phyloP scores from a whole-genome alignment of 2,113 vertebrate genomes.

The Petrocephalus microphthalmus region DNA sequence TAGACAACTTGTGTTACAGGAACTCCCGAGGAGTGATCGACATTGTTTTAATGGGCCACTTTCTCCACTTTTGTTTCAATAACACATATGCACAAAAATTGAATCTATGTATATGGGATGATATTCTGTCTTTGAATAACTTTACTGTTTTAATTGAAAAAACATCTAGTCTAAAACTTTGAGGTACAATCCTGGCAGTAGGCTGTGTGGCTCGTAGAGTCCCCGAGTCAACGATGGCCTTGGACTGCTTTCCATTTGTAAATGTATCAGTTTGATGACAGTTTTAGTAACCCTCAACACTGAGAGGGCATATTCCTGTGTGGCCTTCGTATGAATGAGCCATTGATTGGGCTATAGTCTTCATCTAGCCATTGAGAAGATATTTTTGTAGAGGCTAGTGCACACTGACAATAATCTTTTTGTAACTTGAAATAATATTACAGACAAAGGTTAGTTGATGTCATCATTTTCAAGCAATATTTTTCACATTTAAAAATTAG shows the following conservation, averaged over 20 bases:
- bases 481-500: too few species aligned
- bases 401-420: background rate
- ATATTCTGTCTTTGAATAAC: background rate
- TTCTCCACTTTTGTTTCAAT: background rate
- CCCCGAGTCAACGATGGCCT: background rate
- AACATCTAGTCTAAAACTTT: background rate
- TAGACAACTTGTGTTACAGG: background rate
- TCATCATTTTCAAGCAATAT: background rate
- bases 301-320: background rate
- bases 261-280: background rate
- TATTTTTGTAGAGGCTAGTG: background rate
- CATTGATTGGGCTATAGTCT: background rate
- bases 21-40: background rate
- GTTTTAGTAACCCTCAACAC: background rate
- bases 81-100: background rate
- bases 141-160: background rate
- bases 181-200: background rate
- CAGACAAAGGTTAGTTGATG: background rate
- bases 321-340: background rate
- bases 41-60: background rate
- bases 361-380: background rate
- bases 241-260: background rate
- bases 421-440: background rate
- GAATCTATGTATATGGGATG: background rate
- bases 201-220: background rate